Evolutionary conservation across 2,888 invertebrate genomes (phyloP), one percentile per base, ranked within the genome.

Genomic region (Kryphioiulus occultus): DNA sequence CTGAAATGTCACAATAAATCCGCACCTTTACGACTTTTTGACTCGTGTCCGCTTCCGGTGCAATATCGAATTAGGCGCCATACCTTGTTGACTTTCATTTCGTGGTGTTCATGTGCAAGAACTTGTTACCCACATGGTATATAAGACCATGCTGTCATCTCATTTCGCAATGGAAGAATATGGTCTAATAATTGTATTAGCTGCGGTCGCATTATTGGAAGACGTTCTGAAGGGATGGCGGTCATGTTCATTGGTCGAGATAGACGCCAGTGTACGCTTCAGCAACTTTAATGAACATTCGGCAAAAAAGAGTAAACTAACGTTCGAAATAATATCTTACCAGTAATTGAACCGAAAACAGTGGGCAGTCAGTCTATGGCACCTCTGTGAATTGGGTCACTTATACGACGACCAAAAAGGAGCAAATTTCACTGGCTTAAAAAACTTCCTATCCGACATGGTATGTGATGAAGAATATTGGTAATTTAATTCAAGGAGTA

Each of bases 161-260:
- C 19, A 19, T 59, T n/a, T 2, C n/a, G n/a, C 3, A 19, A 15
- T 19, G 59, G 19, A n/a, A 59, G n/a, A 59, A 59, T 59, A 59
- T 59, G 59, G 15, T 59, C 59, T 59, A 59, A 59, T 59, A 59
- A 59, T 59, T 59, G 59, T 59, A 59, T 59, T 59, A 59, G 3
- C 59, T 59, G n/a, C n/a, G 59, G 59, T 59, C n/a, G n/a, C 59
- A n/a, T 59, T 59, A 59, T 59, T 59, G 59, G 59, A n/a, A 59
- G 59, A 59, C n/a, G 59, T 59, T 19, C 59, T 59, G n/a, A n/a
- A 59, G 59, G 59, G 4, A 0, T 59, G n/a, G 59, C 19, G 19
- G 59, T 59, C 59, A 59, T 59, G 59, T 59, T n/a, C 59, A 59
- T 59, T 59, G 59, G 59, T 59, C 59, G n/a, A 59, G 19, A 59